Evolutionary conservation across 1,140 invertebrate species (phyloP).

Genomic region (Drosophila rufa): DNA sequence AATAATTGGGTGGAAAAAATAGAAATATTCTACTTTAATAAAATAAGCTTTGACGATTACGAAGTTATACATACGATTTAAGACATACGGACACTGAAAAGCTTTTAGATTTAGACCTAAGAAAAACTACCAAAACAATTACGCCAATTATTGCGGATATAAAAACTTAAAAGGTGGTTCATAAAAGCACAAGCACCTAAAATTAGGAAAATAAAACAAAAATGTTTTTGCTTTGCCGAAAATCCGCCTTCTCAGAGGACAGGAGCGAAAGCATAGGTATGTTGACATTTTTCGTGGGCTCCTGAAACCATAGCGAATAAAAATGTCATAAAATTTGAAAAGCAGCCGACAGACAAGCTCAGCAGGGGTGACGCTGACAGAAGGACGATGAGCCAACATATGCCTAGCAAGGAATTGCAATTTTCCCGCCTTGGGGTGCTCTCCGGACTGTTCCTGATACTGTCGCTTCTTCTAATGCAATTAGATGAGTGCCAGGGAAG

Average conservation of each 20-base stretch:
- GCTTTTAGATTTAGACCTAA: constrained; percentile 57
- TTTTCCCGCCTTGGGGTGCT: constrained; percentile 48
- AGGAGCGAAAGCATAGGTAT: constrained; percentile 44
- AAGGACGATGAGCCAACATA: constrained; percentile 48
- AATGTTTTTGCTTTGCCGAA: constrained; percentile 58
- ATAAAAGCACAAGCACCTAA: constrained; percentile 37
- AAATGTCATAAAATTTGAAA: constrained; percentile 83
- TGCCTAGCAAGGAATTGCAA: constrained; percentile 64
- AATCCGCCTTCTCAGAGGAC: constrained; percentile 8
- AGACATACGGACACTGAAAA: constrained; percentile 61
- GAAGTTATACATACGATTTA: background rate
- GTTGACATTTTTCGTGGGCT: constrained; percentile 45
- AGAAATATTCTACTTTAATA: background rate
- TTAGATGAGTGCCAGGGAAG: constrained; percentile 69
- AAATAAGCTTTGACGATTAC: background rate
- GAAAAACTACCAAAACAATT: constrained; percentile 75
- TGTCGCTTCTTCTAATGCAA: constrained; percentile 66
- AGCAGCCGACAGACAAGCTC: constrained; percentile 55
- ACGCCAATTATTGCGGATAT: constrained; percentile 71
- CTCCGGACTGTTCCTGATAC: constrained; percentile 11
- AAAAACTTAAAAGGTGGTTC: constrained; percentile 69
- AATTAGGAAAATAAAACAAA: constrained; percentile 51
- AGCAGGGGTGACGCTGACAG: constrained; percentile 7
- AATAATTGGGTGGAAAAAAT: background rate
- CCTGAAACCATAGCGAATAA: constrained; percentile 55